Evolutionary conservation across 2,888 invertebrate species (phyloP).

Genomic region (Pollenia griseotomentosa): DNA sequence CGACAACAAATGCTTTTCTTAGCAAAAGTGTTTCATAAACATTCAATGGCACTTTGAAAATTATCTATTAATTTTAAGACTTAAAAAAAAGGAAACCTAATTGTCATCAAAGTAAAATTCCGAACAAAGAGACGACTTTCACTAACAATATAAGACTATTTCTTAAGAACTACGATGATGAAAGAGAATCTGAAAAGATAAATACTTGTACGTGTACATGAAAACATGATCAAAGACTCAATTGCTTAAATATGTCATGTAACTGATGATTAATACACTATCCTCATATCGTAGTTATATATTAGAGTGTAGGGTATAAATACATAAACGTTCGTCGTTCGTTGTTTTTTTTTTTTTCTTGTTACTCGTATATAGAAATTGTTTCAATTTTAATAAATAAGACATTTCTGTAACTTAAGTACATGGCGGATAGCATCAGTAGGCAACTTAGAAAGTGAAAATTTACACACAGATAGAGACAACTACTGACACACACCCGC

Average conservation of each 20-base stretch:
- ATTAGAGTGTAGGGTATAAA: not conserved
- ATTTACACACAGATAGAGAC: not conserved
- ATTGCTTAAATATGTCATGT: not conserved
- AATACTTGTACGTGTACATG: constrained; percentile 2
- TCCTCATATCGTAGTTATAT: not conserved
- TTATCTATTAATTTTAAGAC: not conserved
- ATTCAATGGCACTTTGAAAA: not conserved
- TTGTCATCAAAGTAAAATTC: constrained; percentile 16
- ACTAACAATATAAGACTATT: not conserved
- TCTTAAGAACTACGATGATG: not conserved
- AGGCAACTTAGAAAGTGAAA: constrained; percentile 2
- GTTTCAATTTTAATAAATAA: constrained; percentile 57
- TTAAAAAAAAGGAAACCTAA: not conserved
- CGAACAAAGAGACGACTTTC: not conserved
- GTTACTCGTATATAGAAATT: constrained; percentile 19
- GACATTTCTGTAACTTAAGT: constrained; percentile 44
- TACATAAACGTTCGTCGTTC: not conserved
- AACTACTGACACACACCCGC: not conserved
- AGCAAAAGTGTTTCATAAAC: not conserved
- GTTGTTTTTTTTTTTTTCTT: not conserved
- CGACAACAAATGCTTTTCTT: not conserved
- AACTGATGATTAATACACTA: constrained; percentile 14
- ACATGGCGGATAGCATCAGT: constrained; percentile 25
- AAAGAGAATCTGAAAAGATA: constrained; percentile 11
- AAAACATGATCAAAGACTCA: not conserved